Evolutionary conservation across 2,797 vertebrate species (phyloP), one percentile per base, ranked within the genome.

Genomic region (Varecia variegata): DNA sequence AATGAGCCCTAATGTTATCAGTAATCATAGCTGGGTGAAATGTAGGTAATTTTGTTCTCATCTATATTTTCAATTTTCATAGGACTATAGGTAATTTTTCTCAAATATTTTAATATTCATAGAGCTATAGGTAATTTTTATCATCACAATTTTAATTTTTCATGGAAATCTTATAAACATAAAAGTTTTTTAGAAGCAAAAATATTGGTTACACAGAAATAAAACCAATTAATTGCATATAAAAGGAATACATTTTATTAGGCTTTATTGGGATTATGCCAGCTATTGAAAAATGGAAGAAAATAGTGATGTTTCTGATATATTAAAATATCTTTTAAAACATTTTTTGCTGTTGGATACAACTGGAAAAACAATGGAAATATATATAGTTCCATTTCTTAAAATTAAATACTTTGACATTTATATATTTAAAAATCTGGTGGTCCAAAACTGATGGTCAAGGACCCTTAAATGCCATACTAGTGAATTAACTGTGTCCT

Each of bases 41-140:
- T 43, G 14, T 74, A 79, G 45, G 12, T 84, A 80, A 94, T 84
- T 94, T 92, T 92, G 15, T 56, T 60, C 25, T 79, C 52, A 88
- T 94, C 27, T 84, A 12, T 88, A 71, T 84, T 87, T 92, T 94
- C 79, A 35, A 84, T 92, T 94, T 88, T 71, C 50, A 79, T 43
- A 65, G 35, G 23, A 58, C 58, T 80, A 40, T 60, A 43, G 56
- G 14, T 79, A 93, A 81, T n/a, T 76, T 71, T 91, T 56, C 18
- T 47, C 70, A 87, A 70, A 47, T 84, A 20, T 71, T 86, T 94
- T 71, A 62, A 70, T 80, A 84, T 52, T 47, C 32, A 23, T 50
- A 70, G 60, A 82, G 52, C 12, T 83, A 71, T 73, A 84, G n/a
- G 9, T 73, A 60, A 60, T 35, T 91, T 70, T 91, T 71, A 32